Evolutionary conservation across 2,797 vertebrate genomes (phyloP), one percentile per base, ranked within the genome.

Genomic region (Cephalopachus bancanus): DNA sequence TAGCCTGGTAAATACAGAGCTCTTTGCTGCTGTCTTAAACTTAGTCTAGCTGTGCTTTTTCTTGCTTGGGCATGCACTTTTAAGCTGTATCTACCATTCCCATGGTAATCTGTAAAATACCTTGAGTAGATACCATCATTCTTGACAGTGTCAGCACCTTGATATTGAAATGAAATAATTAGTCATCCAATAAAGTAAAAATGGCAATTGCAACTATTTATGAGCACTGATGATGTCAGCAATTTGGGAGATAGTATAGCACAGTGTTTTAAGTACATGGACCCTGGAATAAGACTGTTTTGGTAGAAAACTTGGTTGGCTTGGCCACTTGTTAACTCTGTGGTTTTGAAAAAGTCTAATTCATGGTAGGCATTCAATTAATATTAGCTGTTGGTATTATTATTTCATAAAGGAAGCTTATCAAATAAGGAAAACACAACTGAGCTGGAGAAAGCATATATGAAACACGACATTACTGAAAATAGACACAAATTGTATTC

Each of bases 101-200:
- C 93, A 69, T 10, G 71, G 37, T 98, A 97, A 20, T 96, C 69
- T 69, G 91, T 98, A 83, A 99, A 98, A 93, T 98, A 98, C 81
- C 96, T 98, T 26, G 98, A 98, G 96, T 99, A 99, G 92, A 98
- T 94, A 55, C 98, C 98, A 93, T 99, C 98, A 64, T 98, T 87
- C 97, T 98, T 98, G 10, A 97, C 30, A 12, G n/a, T 97, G 95
- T 99, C 98, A 91, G 98, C 98, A 92, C 98, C 98, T 98, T 83
- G 5, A 89, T 62, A 95, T 76, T 83, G 28, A 96, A 97, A 97
- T 87, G 67, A 94, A 93, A 96, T 59, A 93, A 78, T 97, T 93
- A 97, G 55, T 17, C 19, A 57, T 59, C 19, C 12, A 83, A 72
- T 72, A 60, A 71, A 96, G 20, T 92, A 59, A 93, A 92, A 85